Conservation (phyloP, 2,888 invertebrate species). For the Coelopa pilipes region DNA sequence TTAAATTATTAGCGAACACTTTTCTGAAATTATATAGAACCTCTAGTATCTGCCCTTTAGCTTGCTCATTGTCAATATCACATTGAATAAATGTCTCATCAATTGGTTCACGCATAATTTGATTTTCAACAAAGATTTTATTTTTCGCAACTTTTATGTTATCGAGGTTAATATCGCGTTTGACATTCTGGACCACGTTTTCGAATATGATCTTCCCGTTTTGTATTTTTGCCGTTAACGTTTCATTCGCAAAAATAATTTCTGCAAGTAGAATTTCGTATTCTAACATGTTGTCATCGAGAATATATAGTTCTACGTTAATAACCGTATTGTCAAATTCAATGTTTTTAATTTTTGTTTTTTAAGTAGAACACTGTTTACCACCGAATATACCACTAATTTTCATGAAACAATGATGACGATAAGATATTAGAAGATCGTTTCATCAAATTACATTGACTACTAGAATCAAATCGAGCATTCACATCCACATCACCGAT, state of each 20-base stretch:
- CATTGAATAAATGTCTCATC: no score
- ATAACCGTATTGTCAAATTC: not conserved
- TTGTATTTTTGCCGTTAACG: not conserved
- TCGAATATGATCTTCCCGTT: not conserved
- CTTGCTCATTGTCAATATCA: no score
- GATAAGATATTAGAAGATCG: not conserved
- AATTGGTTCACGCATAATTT: not conserved
- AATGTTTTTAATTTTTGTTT: not conserved
- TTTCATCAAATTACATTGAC: not conserved
- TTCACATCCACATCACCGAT: not conserved
- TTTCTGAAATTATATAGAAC: not conserved
- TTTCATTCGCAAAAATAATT: not conserved
- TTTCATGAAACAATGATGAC: not conserved
- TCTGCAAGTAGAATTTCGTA: not conserved
- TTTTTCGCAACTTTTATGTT: not conserved
- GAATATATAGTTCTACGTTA: not conserved
- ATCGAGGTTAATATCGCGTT: no score
- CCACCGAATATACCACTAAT: constrained; percentile 4
- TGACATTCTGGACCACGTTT: not conserved
- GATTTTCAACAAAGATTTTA: not conserved
- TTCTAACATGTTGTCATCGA: not conserved
- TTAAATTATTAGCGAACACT: not conserved
- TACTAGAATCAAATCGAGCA: not conserved
- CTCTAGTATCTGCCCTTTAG: not conserved
- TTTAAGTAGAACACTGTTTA: not conserved